Evolutionary conservation across 2,888 invertebrate species (phyloP), one percentile per base, ranked within the genome.

Genomic region (Biston stratarius): DNA sequence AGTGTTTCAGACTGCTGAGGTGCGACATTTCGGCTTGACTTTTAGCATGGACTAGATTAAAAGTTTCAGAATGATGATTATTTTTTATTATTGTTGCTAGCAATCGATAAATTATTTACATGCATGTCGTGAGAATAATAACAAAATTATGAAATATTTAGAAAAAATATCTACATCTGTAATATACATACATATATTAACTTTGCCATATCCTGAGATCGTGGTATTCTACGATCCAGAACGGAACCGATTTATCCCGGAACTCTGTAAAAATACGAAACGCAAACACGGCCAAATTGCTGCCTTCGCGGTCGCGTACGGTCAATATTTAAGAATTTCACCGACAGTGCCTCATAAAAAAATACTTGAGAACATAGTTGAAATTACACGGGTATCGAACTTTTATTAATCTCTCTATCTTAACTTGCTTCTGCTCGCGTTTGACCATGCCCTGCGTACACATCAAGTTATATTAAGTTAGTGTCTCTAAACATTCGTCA

Each of bases 231-330:
- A 56, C 11, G 45, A 60, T 60, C 63, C 24, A 34, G 57, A 62
- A 58, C 64, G 57, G 64, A 67, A 58, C 61, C 70, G 70, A 73
- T 58, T 71, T 71, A 69, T 65, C 61, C 52, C 64, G 70, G 70
- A 69, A 67, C 70, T 61, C 73, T 65, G 70, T 74, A 72, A 74
- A 76, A 73, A 75, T 75, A 77, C 70, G 72, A 62, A 73, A 71
- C 66, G 69, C 69, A 73, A 77, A 79, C 72, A 73, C 65, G 65
- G 36, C 51, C 55, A 65, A 75, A 73, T 73, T 70, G 65, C 65
- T 66, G 61, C 58, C 42, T 58, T 63, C 60, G 60, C 49, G 47
- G 52, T 55, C 52, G 57, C 62, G 57, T 36, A 57, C 49, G 55
- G 69, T 58, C 72, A 69, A 71, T 70, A 72, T 74, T 72, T 71